Percentiles rank a stretch among this genome's conserved stretches.
phyloP scores from a whole-genome alignment of 1,140 invertebrate species.

The Catajapyx aquilonaris region DNA sequence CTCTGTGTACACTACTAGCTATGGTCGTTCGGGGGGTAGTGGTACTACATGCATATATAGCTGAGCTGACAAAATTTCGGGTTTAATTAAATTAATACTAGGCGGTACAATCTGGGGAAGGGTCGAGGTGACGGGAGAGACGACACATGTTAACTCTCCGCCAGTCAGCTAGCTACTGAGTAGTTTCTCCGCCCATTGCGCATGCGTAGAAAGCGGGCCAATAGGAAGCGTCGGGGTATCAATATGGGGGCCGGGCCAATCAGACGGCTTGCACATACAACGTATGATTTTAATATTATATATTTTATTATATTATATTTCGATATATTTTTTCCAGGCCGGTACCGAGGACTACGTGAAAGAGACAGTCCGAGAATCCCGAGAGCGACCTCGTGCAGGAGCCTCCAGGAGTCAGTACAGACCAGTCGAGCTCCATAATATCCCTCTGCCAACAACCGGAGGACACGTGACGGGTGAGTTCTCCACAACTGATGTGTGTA shows the following conservation, averaged over 20 bases:
- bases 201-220: background rate
- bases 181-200: background rate
- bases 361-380: conserved; percentile 11
- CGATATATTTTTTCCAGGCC: conserved; percentile 18
- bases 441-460: conserved; percentile 45
- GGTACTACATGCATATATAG: too few species aligned
- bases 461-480: conserved; percentile 45
- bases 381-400: conserved; percentile 19
- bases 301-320: background rate
- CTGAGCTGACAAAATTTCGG: too few species aligned
- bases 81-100: too few species aligned
- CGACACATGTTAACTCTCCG: background rate
- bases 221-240: background rate
- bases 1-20: too few species aligned
- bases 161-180: background rate
- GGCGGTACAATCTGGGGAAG: too few species aligned
- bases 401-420: conserved; percentile 24
- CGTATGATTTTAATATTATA: background rate
- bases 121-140: too few species aligned
- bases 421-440: conserved; percentile 42
- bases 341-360: conserved; percentile 18
- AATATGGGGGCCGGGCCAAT: too few species aligned
- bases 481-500: too few species aligned
- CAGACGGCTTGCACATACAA: background rate
- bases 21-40: too few species aligned